Percentiles rank a stretch among this genome's conserved stretches.
phyloP scores from a whole-genome alignment of 2,113 vertebrate species.

The Macquaria australasica region DNA sequence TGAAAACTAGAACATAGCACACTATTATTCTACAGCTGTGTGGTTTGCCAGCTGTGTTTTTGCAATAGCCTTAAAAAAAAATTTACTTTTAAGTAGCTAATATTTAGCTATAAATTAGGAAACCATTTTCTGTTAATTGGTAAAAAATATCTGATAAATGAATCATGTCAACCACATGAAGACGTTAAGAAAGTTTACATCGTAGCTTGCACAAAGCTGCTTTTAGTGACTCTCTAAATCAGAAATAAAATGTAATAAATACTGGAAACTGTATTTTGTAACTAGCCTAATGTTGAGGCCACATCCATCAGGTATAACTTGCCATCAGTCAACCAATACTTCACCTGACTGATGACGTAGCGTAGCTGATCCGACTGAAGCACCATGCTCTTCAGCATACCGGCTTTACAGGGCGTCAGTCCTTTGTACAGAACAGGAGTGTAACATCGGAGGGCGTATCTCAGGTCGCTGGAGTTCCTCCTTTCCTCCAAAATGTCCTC shows the following conservation, averaged over 20 bases:
- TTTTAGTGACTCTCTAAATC: background rate
- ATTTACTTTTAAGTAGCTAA: background rate
- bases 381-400: slow-evolving; percentile 87
- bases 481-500: slow-evolving; percentile 96
- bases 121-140: background rate
- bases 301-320: background rate
- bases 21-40: background rate
- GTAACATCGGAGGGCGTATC: slow-evolving; percentile 93
- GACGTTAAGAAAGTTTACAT: background rate
- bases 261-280: too few relatives aligned
- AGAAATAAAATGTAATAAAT: background rate
- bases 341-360: slow-evolving; percentile 92
- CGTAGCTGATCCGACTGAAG: slow-evolving; percentile 91
- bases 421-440: slow-evolving; percentile 91
- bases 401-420: slow-evolving; percentile 87
- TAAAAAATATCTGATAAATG: too few relatives aligned
- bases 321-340: background rate
- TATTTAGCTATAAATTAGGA: background rate
- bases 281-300: background rate
- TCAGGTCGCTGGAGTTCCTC: slow-evolving; percentile 91
- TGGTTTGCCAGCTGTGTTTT: too few relatives aligned
- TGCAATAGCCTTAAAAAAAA: background rate
- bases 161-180: too few relatives aligned
- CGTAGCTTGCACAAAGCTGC: background rate
- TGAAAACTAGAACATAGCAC: background rate